These are phyloP conservation scores for Perizoma flavofasciatum DNA, from an alignment of 2,888 invertebrate species.

Conservation along the genomic window DNA sequence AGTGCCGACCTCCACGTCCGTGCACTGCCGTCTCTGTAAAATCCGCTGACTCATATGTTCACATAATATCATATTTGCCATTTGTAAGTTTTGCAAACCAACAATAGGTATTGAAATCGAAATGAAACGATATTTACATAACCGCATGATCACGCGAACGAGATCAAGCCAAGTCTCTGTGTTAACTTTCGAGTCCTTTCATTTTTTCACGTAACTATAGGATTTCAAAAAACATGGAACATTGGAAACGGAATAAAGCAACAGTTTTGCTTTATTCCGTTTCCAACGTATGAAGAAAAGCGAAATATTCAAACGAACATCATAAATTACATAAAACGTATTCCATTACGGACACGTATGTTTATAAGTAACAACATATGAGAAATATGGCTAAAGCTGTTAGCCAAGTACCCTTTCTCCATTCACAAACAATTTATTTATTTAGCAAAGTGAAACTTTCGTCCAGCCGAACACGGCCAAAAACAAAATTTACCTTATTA, in stretches of 20 bases:
- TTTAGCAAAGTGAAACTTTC: conserved; percentile 43
- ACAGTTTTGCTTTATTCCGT: too few relatives aligned
- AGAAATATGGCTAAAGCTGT: too few relatives aligned
- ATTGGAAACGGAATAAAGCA: not conserved
- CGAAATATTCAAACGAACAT: not conserved
- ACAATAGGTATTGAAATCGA: conserved; percentile 15
- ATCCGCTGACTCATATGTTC: conserved; percentile 72
- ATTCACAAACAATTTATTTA: conserved; percentile 30
- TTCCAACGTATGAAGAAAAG: too few relatives aligned
- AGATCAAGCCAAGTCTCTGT: conserved; percentile 11
- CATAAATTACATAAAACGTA: not conserved
- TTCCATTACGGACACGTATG: not conserved
- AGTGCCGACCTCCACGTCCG: conserved; percentile 79
- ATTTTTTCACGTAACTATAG: conserved; percentile 12
- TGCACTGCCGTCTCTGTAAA: conserved; percentile 64
- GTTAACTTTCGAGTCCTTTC: conserved; percentile 21
- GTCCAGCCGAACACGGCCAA: conserved; percentile 35
- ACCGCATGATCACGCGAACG: conserved; percentile 11
- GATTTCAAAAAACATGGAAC: conserved; percentile 2
- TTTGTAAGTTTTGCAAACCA: conserved; percentile 17
- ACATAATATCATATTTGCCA: conserved; percentile 40
- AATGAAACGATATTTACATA: conserved; percentile 14
- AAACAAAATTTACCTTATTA: conserved; percentile 35
- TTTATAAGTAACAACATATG: not conserved
- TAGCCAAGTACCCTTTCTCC: conserved; percentile 32